These are phyloP conservation scores for Elanoides forficatus DNA, from an alignment of 2,113 vertebrate species.

Conservation along the genomic window DNA sequence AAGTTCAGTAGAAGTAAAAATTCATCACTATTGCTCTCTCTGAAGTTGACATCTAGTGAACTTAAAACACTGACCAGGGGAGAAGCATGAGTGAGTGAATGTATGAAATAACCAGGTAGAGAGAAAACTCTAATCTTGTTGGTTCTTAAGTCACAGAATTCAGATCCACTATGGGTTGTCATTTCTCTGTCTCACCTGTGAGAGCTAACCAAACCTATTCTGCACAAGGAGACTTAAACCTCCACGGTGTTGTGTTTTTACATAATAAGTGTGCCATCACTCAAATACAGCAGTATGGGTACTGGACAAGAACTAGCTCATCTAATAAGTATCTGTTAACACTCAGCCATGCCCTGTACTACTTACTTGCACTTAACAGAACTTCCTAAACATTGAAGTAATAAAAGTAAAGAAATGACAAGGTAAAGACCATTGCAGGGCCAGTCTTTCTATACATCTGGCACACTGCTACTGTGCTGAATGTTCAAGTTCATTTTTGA, in stretches of 20 bases:
- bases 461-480: neutral
- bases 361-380: neutral
- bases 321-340: neutral
- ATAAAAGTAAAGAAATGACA: neutral
- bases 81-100: neutral
- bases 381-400: neutral
- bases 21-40: neutral
- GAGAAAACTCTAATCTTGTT: neutral
- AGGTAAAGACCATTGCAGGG: neutral
- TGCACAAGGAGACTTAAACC: neutral
- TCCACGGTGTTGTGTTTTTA: neutral
- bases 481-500: neutral
- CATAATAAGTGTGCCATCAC: neutral
- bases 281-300: neutral
- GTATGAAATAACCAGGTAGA: neutral
- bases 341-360: neutral
- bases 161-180: neutral
- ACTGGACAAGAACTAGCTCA: neutral
- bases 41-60: neutral
- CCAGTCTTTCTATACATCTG: neutral
- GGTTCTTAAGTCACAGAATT: neutral
- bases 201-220: neutral
- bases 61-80: neutral
- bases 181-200: neutral
- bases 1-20: neutral